Evolutionary conservation across 2,797 vertebrate genomes (phyloP).

Genomic region (Alosa sapidissima): DNA sequence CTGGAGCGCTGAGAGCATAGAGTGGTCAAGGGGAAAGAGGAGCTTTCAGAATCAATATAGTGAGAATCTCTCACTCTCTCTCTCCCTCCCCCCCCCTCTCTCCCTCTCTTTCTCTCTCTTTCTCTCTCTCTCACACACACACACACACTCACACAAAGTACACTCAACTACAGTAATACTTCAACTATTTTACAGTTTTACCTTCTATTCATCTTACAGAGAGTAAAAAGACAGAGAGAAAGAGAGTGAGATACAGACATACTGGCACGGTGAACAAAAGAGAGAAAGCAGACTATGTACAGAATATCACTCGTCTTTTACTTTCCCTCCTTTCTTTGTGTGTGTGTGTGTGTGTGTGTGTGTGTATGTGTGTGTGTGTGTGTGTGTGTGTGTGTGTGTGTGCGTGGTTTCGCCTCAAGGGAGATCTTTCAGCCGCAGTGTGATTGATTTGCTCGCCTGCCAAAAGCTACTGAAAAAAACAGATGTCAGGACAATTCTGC

Average conservation of each 20-base stretch:
- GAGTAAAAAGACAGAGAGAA: not conserved
- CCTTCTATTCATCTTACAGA: not conserved
- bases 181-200: not conserved
- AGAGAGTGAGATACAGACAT: not conserved
- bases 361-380: constrained; percentile 3
- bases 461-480: constrained; percentile 42
- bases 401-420: constrained; percentile 9
- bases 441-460: constrained; percentile 53
- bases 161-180: not conserved
- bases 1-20: not conserved
- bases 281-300: not conserved
- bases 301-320: not conserved
- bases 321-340: not conserved
- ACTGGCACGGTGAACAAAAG: not conserved
- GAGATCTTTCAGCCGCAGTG: constrained; percentile 36
- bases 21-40: not conserved
- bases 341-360: constrained; percentile 8
- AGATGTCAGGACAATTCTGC: constrained; percentile 45
- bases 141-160: not conserved
- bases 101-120: not conserved
- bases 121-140: not conserved
- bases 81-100: not conserved
- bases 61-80: not conserved
- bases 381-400: not conserved
- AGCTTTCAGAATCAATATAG: not conserved